Evolutionary conservation across 2,113 vertebrate species (phyloP), one percentile per base, ranked within the genome.

Genomic region (Motacilla tschutschensis): DNA sequence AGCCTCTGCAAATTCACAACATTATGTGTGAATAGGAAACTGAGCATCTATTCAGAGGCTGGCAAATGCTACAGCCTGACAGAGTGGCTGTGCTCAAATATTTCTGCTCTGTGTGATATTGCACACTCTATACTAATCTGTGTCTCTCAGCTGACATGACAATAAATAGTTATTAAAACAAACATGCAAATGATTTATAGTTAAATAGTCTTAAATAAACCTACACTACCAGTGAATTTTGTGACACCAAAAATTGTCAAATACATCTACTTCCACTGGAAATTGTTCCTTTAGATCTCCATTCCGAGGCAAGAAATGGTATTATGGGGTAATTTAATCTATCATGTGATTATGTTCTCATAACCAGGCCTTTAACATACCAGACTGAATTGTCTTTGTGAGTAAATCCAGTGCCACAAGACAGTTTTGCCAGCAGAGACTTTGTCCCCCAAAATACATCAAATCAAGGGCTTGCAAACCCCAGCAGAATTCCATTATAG

Each of bases 111-210:
- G 13, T 51, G 7, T 50, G 24, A 55, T 55, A 79, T 33, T 73
- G 53, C 60, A 67, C 51, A 67, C 60, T 77, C 17, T 81, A 10
- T 60, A 77, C 50, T 88, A 58, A 69, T 79, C 78, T 63, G 57
- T 5, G 1, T 66, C 29, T 88, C 79, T 53, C 84, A 60, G 72
- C 46, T 88, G 75, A 60, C 50, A 65, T 19, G 26, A 53, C 44
- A 88, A 28, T 82, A 91, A 87, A 25, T 40, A 71, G 41, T 83
- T 85, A 91, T 84, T 90, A 90, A 71, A 84, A 82, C 22, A 84
- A 71, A 46, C 71, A 60, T 38, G 31, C 36, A 77, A 79, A 79
- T 82, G 79, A 57, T 54, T 33, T 48, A 58, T 63, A 36, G 63
- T 58, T 88, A 85, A 85, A 66, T 71, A 79, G 64, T 48, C 55